Evolutionary conservation across 2,797 vertebrate genomes (phyloP), one percentile per base, ranked within the genome.

Genomic region (Myotis planiceps): DNA sequence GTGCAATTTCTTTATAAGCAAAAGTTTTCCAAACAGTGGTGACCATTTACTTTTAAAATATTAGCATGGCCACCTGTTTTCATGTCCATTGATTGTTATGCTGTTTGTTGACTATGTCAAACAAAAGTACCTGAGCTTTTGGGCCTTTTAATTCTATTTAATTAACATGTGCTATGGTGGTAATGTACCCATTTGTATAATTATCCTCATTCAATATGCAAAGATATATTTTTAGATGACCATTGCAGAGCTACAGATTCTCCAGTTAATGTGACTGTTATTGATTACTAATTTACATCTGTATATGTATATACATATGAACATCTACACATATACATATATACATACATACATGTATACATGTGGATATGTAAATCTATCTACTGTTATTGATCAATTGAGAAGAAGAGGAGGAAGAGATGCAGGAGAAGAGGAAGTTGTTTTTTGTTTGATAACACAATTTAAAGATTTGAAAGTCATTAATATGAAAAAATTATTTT

Each of bases 11-110:
- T 58, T 92, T 72, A 63, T 63, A 18, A 95, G 9, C 1, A 92
- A 85, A 90, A 6, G 1, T 23, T 27, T 75, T 53, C 16, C 60
- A 79, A 63, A 78, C 25, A 55, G 0, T 16, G 6, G 49, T 49
- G 55, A 76, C 23, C 7, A 82, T 72, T 89, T 92, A 65, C 15
- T 74, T 76, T 58, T 71, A 88, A 96, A 76, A 60, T 55, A 60
- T n/a, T 84, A 6, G 5, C 63, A 45, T 23, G 5, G 42, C 18
- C 16, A 84, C 6, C 9, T 51, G 15, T 25, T 83, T 86, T 75
- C 15, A 55, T 25, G 85, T 79, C 10, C 9, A 71, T 6, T 75
- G 49, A 39, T 25, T 39, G 7, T 16, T 66, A 74, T n/a, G 29
- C 18, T 81, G 0, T 74, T 91, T 89, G 5, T 25, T 74, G 39